Percentiles rank a stretch among this genome's conserved stretches.
Conservation (phyloP, 2,797 vertebrate genomes). For the Huso huso region DNA sequence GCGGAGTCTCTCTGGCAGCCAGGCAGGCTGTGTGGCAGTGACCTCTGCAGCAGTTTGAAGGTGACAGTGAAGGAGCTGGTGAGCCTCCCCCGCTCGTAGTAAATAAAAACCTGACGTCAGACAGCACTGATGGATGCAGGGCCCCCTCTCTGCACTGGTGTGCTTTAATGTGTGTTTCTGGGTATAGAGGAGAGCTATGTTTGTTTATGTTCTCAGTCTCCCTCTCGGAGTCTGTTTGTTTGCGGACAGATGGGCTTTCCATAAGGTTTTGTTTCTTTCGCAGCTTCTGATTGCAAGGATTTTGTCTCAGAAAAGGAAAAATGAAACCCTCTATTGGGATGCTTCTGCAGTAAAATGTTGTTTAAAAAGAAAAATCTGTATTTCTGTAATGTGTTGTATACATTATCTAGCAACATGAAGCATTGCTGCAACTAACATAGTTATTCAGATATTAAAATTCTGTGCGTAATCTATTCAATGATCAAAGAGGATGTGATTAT, state of each 20-base stretch:
- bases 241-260: background rate
- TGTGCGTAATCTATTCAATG: too few relatives aligned
- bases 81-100: background rate
- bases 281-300: too few relatives aligned
- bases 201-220: background rate
- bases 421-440: too few relatives aligned
- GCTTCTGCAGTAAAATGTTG: too few relatives aligned
- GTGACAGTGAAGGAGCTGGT: background rate
- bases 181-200: background rate
- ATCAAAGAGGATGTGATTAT: too few relatives aligned
- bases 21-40: background rate
- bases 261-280: background rate
- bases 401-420: too few relatives aligned
- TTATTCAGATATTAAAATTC: too few relatives aligned
- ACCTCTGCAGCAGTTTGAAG: background rate
- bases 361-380: too few relatives aligned
- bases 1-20: too few relatives aligned
- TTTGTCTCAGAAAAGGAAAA: background rate
- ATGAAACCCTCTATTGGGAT: too few relatives aligned
- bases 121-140: background rate
- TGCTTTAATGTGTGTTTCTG: background rate
- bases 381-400: too few relatives aligned
- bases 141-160: background rate
- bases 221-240: background rate
- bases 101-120: background rate